phyloP scores from a whole-genome alignment of 2,888 invertebrate genomes.

The Myathropa florea region DNA sequence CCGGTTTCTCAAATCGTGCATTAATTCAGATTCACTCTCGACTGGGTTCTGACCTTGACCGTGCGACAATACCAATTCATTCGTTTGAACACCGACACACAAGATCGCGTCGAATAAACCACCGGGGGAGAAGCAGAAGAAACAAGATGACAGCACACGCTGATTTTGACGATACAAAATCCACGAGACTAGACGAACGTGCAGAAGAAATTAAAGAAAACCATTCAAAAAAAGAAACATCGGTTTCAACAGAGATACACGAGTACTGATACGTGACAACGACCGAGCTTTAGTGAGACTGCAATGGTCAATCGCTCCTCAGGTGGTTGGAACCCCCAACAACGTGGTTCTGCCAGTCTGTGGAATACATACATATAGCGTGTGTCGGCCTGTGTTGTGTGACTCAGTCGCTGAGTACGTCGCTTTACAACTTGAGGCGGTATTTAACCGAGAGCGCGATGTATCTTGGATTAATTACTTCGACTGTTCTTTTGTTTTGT shows the following conservation, averaged over 20 bases:
- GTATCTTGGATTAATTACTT: slow-evolving; percentile 22
- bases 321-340: slow-evolving; percentile 48
- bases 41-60: slow-evolving; percentile 53
- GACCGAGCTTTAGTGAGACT: slow-evolving; percentile 59
- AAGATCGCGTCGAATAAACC: slow-evolving; percentile 37
- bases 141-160: slow-evolving; percentile 16
- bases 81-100: neutral
- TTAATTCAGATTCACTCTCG: slow-evolving; percentile 47
- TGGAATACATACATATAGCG: neutral
- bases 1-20: slow-evolving; percentile 33
- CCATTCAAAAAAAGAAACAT: slow-evolving; percentile 4
- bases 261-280: slow-evolving; percentile 44
- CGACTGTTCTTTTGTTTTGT: neutral
- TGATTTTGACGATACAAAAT: slow-evolving; percentile 4
- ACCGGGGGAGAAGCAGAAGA: slow-evolving; percentile 37
- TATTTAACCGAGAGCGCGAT: neutral
- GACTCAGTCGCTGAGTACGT: slow-evolving; percentile 37
- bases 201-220: slow-evolving; percentile 31
- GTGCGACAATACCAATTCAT: slow-evolving; percentile 28
- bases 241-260: slow-evolving; percentile 32
- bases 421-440: neutral
- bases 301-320: slow-evolving; percentile 47
- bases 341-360: slow-evolving; percentile 12
- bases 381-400: slow-evolving; percentile 1
- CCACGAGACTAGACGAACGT: slow-evolving; percentile 7